Evolutionary conservation across 1,140 invertebrate genomes (phyloP), one percentile per base, ranked within the genome.

Genomic region (Caenorhabditis remanei): DNA sequence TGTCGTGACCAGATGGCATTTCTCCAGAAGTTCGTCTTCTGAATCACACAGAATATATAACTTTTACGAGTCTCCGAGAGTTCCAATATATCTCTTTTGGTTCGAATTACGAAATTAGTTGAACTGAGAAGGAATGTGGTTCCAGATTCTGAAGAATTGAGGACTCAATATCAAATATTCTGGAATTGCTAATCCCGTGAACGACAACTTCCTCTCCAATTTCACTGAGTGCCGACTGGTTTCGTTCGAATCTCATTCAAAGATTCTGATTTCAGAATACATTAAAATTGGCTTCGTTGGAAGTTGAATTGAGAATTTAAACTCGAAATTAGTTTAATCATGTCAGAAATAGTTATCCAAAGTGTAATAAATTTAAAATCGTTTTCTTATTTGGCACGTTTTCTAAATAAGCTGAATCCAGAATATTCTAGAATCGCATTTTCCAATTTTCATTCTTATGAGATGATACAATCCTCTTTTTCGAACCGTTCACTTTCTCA

Each of bases 231-330:
- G 16, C 46, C 46, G 11, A 7, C 41, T 50, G 16, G 21, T 50
- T 50, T 46, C 19, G 50, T 9, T 11, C 50, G 50, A 9, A 2
- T 21, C 19, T 13, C 14, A 6, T 63, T 63, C 56, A 58, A 58
- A 1, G 56, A 43, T 71, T 71, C 65, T 71, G 65, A 71, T 71
- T 46, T 71, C 65, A 71, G 40, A 71, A 46, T 71, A 43, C 43
- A 5, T 21, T n/a, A 61, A n/a, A 61, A n/a, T 21, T 16, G 56
- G 3, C n/a, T 61, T n/a, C 16, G 11, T 53, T 14, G 13, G 5
- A 53, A 8, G 16, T 14, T 53, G 16, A 14, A 11, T 0, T 11
- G 13, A 11, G 16, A 14, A 9, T 14, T 53, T 53, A 11, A 9
- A 53, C 11, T 53, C 11, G 9, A 11, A 53, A 53, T 53, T 14